A percentile compares a stretch with the other conserved stretches of the same genome.
These are phyloP conservation scores for Apus apus DNA, from an alignment of 2,113 vertebrate species.

Conservation along the genomic window DNA sequence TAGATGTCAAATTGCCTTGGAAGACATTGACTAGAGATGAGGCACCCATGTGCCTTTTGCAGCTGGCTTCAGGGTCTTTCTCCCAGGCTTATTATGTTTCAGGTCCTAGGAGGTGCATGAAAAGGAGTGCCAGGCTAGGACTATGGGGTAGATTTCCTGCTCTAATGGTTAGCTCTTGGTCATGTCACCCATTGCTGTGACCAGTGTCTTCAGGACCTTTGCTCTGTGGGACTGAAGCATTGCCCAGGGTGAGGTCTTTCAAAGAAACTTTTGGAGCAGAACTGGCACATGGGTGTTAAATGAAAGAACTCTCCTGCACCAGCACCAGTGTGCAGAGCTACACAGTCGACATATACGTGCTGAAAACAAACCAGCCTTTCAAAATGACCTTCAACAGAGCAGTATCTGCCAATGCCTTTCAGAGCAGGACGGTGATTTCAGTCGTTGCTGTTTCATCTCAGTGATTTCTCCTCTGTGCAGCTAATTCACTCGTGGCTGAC, in stretches of 20 bases:
- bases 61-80: neutral
- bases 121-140: neutral
- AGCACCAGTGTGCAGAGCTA: neutral
- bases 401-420: neutral
- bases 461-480: conserved; percentile 23
- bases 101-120: neutral
- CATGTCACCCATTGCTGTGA: neutral
- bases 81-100: neutral
- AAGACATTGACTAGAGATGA: neutral
- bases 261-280: neutral
- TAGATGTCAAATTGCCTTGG: neutral
- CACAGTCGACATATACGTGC: neutral
- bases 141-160: neutral
- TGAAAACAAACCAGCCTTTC: neutral
- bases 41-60: neutral
- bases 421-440: conserved; percentile 1
- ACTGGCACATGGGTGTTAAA: neutral
- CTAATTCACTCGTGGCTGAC: conserved; percentile 22
- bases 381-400: conserved; percentile 37
- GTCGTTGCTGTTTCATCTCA: neutral
- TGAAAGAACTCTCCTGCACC: neutral
- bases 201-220: neutral
- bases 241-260: neutral
- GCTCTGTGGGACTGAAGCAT: neutral
- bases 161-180: neutral